A percentile compares a stretch with the other conserved stretches of the same genome.
phyloP scores from a whole-genome alignment of 2,888 invertebrate genomes.

The Aphodius sticticus region DNA sequence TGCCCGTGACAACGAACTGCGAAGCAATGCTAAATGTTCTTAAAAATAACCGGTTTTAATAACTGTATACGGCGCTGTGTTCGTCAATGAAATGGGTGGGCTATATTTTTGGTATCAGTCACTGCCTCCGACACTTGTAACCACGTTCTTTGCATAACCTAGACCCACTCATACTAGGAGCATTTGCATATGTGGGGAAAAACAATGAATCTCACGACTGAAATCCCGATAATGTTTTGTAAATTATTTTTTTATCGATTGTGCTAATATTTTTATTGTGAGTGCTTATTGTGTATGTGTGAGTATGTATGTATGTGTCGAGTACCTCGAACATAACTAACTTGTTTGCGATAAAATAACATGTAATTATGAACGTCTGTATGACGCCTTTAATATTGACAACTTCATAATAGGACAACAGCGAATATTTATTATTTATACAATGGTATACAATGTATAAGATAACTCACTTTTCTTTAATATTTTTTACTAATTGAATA shows the following conservation, averaged over 20 bases:
- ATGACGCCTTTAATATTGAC: too few relatives aligned
- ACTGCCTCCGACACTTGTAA: background rate
- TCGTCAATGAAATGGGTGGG: background rate
- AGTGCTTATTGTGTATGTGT: too few relatives aligned
- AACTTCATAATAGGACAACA: too few relatives aligned
- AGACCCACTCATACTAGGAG: background rate
- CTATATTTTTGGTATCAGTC: slow-evolving; percentile 4
- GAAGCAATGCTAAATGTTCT: background rate
- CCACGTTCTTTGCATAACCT: background rate
- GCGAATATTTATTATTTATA: too few relatives aligned
- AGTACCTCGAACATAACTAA: background rate
- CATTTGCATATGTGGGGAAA: background rate
- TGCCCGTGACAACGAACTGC: background rate
- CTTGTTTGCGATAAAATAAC: background rate
- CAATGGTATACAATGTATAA: too few relatives aligned
- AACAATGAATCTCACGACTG: background rate
- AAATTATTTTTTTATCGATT: background rate
- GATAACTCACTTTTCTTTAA: too few relatives aligned
- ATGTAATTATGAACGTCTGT: background rate
- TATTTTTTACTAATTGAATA: too few relatives aligned
- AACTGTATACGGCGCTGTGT: background rate
- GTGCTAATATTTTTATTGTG: too few relatives aligned
- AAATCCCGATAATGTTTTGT: background rate
- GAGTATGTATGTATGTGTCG: background rate
- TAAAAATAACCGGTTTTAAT: background rate